These are phyloP conservation scores for Eumacrocentrus americanus DNA, from an alignment of 2,888 invertebrate genomes.

Conservation along the genomic window DNA sequence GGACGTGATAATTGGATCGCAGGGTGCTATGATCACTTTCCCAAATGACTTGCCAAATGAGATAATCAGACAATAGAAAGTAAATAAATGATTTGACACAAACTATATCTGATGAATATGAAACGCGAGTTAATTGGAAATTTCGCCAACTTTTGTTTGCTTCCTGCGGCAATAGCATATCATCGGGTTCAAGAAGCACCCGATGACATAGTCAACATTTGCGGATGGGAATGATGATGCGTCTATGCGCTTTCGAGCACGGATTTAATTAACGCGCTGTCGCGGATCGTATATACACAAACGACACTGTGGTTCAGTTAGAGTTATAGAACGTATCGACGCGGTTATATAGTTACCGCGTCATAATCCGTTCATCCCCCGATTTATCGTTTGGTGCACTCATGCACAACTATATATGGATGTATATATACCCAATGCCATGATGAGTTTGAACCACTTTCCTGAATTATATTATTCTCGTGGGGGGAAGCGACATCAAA, in stretches of 20 bases:
- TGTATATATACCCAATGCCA: background rate
- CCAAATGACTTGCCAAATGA: no score
- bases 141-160: no score
- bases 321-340: background rate
- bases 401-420: background rate
- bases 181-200: background rate
- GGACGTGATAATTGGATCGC: no score
- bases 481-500: no score
- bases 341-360: conserved; percentile 4
- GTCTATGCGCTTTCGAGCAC: background rate
- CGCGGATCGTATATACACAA: background rate
- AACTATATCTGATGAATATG: no score
- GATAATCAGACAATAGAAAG: no score
- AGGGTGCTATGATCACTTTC: no score
- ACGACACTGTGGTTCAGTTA: background rate
- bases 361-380: conserved; percentile 1
- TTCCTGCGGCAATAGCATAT: background rate
- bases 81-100: no score
- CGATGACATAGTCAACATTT: background rate
- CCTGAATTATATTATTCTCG: background rate
- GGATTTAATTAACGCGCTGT: background rate
- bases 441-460: background rate
- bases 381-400: background rate
- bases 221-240: background rate
- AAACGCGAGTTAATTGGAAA: no score